A percentile compares a stretch with the other conserved stretches of the same genome.
Evolutionary conservation across 2,888 invertebrate genomes (phyloP).

Genomic region (Andrena bicolor): DNA sequence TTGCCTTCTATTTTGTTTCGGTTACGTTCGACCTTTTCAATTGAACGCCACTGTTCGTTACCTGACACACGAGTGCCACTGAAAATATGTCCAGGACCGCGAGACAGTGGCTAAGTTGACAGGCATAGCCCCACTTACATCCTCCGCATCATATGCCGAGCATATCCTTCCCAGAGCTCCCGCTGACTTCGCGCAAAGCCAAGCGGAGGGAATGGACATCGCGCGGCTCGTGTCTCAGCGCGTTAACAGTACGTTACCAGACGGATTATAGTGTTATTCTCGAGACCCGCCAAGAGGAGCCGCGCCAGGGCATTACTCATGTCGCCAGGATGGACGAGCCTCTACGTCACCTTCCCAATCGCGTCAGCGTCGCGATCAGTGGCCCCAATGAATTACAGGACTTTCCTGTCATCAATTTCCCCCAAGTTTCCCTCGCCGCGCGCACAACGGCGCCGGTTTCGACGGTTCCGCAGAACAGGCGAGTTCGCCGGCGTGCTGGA

Average conservation of each 20-base stretch:
- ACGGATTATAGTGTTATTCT: constrained; percentile 48
- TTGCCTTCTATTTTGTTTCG: no score
- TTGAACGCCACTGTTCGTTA: not conserved
- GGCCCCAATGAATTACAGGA: constrained; percentile 23
- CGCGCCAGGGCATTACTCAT: constrained; percentile 44
- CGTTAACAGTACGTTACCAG: constrained; percentile 38
- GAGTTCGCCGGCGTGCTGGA: not conserved
- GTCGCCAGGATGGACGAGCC: constrained; percentile 36
- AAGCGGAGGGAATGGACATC: not conserved
- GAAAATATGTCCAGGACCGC: not conserved
- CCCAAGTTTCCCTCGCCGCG: not conserved
- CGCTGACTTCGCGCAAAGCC: constrained; percentile 9
- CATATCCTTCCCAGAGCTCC: not conserved
- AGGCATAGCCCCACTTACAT: constrained; percentile 6
- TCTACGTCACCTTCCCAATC: not conserved
- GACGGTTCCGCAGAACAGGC: constrained; percentile 21
- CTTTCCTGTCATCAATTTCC: constrained; percentile 32
- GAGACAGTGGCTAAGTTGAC: constrained; percentile 7
- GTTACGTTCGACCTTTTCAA: no score
- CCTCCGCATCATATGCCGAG: not conserved
- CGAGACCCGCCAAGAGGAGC: constrained; percentile 25
- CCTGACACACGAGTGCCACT: not conserved
- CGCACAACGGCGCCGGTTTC: constrained; percentile 18
- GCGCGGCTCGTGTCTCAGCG: not conserved
- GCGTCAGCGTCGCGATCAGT: constrained; percentile 9